Evolutionary conservation across 2,888 invertebrate genomes (phyloP), one percentile per base, ranked within the genome.

Genomic region (Chymomyza procnemis): DNA sequence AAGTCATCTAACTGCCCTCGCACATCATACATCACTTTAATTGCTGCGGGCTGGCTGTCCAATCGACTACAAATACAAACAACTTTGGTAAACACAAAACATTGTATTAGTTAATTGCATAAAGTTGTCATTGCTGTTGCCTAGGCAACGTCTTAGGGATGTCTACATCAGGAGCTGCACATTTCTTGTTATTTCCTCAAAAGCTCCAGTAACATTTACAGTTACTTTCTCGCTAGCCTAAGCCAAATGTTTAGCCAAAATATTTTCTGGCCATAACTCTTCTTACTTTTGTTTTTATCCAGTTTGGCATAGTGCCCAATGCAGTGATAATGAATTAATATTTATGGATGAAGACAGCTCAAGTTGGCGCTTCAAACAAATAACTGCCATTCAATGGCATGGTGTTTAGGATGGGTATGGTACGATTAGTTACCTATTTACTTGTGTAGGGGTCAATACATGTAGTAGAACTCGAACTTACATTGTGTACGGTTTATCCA

Each of bases 71-170:
- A 26, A 26, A 26, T 6, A 26, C 26, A 26, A 26, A 41, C 6
- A 22, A 34, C 21, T 47, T 61, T 50, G 61, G 78, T 68, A 66
- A 68, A 71, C 70, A 71, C 69, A 66, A 73, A 71, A 72, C 76
- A 76, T 75, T 73, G 83, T 80, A 85, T 85, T 88, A 88, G 85
- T 88, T 88, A 88, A 88, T 85, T 88, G 87, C 78, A 76, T 72
- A 73, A 80, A 80, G 60, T 61, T 68, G 64, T 61, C 57, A 63
- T 34, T 59, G 64, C 76, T 76, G 34, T 14, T 12, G 34, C 12
- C 3, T 12, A 2, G 3, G 1, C 34, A 41, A 41, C 12, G 12
- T 41, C 26, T 6, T 26, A 8, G 8, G 1, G 26, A 26, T 26
- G 26, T 26, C 26, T 26, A 8, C 26, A 6, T 26, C 26, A 26